Evolutionary conservation across 2,888 invertebrate genomes (phyloP).

Genomic region (Nycteola revayana): DNA sequence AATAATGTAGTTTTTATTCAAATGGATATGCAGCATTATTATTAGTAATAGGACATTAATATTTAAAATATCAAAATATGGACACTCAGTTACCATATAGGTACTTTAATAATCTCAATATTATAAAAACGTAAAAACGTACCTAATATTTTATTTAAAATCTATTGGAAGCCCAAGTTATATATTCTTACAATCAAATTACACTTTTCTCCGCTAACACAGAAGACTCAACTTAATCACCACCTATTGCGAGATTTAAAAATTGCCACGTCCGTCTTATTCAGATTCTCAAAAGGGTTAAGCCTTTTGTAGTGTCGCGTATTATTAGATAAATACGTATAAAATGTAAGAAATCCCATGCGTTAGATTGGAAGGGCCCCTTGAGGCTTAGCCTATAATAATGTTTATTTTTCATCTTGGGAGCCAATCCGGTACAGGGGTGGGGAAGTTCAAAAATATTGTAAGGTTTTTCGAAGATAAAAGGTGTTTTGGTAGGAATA

Average conservation of each 20-base stretch:
- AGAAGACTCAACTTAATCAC: constrained; percentile 20
- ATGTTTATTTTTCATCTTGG: constrained; percentile 59
- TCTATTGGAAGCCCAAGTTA: no score
- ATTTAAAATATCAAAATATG: no score
- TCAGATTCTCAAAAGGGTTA: constrained; percentile 54
- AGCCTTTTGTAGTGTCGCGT: constrained; percentile 48
- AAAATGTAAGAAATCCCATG: constrained; percentile 42
- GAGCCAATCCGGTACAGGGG: constrained; percentile 19
- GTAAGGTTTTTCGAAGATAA: constrained; percentile 1
- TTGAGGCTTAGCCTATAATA: constrained; percentile 54
- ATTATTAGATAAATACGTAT: constrained; percentile 33
- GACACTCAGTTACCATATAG: no score
- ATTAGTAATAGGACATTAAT: no score
- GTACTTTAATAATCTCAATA: no score
- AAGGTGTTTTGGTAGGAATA: no score
- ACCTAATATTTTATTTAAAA: no score
- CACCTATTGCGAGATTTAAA: constrained; percentile 29
- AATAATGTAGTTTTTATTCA: no score
- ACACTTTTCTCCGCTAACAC: constrained; percentile 11
- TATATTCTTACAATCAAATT: no score
- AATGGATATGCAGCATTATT: no score
- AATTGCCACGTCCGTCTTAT: constrained; percentile 52
- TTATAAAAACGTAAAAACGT: no score
- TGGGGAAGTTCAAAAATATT: constrained; percentile 30
- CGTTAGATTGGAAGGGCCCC: constrained; percentile 47